Conservation (phyloP, 2,797 vertebrate genomes). For the Alfaro cultratus region DNA sequence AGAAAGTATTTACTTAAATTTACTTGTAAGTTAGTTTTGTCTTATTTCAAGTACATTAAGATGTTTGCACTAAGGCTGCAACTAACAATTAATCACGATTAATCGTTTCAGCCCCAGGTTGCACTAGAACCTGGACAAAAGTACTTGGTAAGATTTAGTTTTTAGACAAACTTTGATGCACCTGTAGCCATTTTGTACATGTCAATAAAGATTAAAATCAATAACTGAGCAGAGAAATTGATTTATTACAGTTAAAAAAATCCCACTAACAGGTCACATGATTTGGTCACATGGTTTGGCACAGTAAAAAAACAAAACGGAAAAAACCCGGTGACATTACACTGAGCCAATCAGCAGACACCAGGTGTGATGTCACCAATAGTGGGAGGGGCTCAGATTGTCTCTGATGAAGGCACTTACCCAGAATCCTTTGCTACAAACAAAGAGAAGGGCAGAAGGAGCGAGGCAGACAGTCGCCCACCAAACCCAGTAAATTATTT, state of each 20-base stretch:
- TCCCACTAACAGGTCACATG: slow-evolving; percentile 49
- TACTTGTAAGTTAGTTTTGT: no score
- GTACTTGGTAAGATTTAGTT: not conserved
- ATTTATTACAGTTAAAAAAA: slow-evolving; percentile 76
- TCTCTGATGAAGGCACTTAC: slow-evolving; percentile 92
- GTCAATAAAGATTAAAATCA: slow-evolving; percentile 30
- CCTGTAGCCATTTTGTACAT: not conserved
- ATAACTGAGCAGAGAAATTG: slow-evolving; percentile 31
- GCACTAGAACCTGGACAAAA: not conserved
- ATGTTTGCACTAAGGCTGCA: no score
- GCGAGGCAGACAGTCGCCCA: slow-evolving; percentile 1
- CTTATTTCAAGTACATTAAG: no score
- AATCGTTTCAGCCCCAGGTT: no score
- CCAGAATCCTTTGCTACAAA: slow-evolving; percentile 82
- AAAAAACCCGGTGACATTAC: slow-evolving; percentile 24
- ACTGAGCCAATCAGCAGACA: slow-evolving; percentile 39
- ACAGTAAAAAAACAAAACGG: slow-evolving; percentile 43
- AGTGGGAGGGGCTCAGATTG: slow-evolving; percentile 55
- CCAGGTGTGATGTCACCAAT: slow-evolving; percentile 40
- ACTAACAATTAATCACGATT: no score
- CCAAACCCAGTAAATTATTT: not conserved
- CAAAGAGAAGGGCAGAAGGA: slow-evolving; percentile 81
- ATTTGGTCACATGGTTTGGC: slow-evolving; percentile 62
- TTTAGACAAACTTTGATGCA: not conserved
- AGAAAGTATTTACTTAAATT: no score